Percentiles rank a stretch among this genome's conserved stretches.
phyloP scores from a whole-genome alignment of 2,888 invertebrate species.

The Trichogramma dendrolimi region DNA sequence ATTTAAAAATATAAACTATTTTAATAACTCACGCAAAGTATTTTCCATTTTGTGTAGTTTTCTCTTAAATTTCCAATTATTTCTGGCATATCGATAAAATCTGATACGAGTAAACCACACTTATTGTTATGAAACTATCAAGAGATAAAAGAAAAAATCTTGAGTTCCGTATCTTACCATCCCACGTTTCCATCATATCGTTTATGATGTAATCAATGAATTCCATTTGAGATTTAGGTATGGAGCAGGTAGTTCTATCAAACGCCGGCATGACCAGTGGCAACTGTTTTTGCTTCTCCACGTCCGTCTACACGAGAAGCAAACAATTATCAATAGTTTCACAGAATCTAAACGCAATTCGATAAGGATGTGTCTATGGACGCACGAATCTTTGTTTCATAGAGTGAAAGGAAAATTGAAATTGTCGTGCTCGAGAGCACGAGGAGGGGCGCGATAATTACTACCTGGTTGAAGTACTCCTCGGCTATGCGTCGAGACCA shows the following conservation, averaged over 20 bases:
- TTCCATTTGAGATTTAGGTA: slow-evolving; percentile 95
- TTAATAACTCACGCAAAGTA: slow-evolving; percentile 59
- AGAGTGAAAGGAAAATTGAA: slow-evolving; percentile 2
- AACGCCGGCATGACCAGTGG: slow-evolving; percentile 99
- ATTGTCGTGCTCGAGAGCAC: background rate
- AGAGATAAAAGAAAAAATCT: background rate
- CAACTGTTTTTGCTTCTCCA: slow-evolving; percentile 81
- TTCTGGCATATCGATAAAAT: slow-evolving; percentile 91
- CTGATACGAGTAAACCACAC: slow-evolving; percentile 20
- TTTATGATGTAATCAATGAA: slow-evolving; percentile 97
- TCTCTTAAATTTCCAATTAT: slow-evolving; percentile 75
- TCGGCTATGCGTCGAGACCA: slow-evolving; percentile 96
- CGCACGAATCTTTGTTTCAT: background rate
- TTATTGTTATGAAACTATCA: too few relatives aligned
- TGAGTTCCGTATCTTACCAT: slow-evolving; percentile 59
- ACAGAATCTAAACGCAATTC: too few relatives aligned
- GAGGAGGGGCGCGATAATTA: slow-evolving; percentile 9
- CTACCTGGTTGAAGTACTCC: slow-evolving; percentile 87
- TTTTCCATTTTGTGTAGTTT: slow-evolving; percentile 90
- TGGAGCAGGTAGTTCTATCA: slow-evolving; percentile 88
- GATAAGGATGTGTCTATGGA: slow-evolving; percentile 22
- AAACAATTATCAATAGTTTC: background rate
- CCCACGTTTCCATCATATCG: slow-evolving; percentile 97
- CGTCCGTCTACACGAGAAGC: slow-evolving; percentile 72
- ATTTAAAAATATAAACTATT: background rate